These are phyloP conservation scores for Ariolimax columbianus DNA, from an alignment of 2,888 invertebrate genomes.

Conservation along the genomic window DNA sequence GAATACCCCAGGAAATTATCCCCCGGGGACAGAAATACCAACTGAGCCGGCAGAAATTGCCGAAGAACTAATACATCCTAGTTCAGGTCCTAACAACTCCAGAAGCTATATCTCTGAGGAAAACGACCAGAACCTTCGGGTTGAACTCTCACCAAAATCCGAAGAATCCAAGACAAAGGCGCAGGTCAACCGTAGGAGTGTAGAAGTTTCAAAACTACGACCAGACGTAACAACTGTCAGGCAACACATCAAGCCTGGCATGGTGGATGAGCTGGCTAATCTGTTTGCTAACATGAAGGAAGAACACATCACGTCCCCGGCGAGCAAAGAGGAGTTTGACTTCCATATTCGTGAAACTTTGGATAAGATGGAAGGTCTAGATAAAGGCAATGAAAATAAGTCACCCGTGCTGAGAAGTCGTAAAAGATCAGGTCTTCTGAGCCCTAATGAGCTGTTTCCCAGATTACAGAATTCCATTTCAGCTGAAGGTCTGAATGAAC, in stretches of 20 bases:
- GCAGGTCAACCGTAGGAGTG: neutral
- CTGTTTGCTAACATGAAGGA: conserved; percentile 53
- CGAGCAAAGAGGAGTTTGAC: conserved; percentile 12
- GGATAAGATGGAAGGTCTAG: conserved; percentile 2
- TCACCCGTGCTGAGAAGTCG: neutral
- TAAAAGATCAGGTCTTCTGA: conserved; percentile 18
- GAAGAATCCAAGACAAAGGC: conserved; percentile 10
- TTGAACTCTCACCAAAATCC: conserved; percentile 22
- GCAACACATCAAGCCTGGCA: conserved; percentile 61
- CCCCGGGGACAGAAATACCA: neutral
- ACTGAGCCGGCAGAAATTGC: neutral
- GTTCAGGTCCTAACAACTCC: neutral
- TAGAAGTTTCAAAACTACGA: conserved; percentile 56
- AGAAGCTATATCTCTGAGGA: neutral
- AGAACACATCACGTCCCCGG: conserved; percentile 30
- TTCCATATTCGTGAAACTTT: conserved; percentile 15
- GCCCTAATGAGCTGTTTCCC: neutral
- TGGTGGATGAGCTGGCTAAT: conserved; percentile 59
- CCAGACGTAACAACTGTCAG: conserved; percentile 59
- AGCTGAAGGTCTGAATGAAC: neutral
- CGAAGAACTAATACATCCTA: neutral
- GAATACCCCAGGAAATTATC: neutral
- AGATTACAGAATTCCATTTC: neutral
- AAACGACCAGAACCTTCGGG: neutral
- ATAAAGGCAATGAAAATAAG: neutral